Conservation (phyloP, 1,140 invertebrate species). For the Plectus sambesii region DNA sequence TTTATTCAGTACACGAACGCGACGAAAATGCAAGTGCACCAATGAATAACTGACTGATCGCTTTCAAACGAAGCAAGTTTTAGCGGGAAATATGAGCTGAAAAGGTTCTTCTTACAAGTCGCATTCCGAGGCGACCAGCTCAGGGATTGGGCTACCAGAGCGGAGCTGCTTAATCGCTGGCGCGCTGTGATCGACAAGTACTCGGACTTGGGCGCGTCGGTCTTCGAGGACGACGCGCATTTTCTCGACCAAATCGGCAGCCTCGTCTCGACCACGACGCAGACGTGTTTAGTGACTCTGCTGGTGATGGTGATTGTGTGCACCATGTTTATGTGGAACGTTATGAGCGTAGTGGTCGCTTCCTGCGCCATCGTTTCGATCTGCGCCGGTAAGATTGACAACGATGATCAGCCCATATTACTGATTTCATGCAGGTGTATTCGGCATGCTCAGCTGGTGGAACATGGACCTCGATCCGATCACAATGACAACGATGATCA, state of each 20-base stretch:
- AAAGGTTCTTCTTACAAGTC: constrained; percentile 45
- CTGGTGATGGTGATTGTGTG: constrained; percentile 47
- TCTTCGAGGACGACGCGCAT: constrained; percentile 40
- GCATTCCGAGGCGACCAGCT: constrained; percentile 41
- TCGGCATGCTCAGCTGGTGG: constrained; percentile 48
- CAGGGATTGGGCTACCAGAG: constrained; percentile 36
- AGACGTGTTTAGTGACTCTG: constrained; percentile 46
- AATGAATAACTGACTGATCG: background rate
- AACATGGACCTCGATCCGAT: constrained; percentile 47
- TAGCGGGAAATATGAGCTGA: constrained; percentile 17
- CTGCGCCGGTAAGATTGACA: constrained; percentile 35
- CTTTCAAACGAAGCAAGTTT: constrained; percentile 10
- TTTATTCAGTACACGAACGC: constrained; percentile 35
- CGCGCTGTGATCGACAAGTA: constrained; percentile 38
- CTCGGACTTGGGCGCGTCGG: constrained; percentile 39
- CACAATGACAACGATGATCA: constrained; percentile 49
- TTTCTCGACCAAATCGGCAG: constrained; percentile 47
- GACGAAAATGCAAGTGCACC: constrained; percentile 21
- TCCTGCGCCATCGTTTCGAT: constrained; percentile 47
- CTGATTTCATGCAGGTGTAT: constrained; percentile 31
- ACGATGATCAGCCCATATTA: constrained; percentile 11
- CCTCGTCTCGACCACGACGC: constrained; percentile 46
- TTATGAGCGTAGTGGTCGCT: constrained; percentile 46
- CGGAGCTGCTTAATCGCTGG: constrained; percentile 40
- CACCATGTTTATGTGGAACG: constrained; percentile 47